Evolutionary conservation across 2,888 invertebrate genomes (phyloP).

Genomic region (Liposcelis brunnea): DNA sequence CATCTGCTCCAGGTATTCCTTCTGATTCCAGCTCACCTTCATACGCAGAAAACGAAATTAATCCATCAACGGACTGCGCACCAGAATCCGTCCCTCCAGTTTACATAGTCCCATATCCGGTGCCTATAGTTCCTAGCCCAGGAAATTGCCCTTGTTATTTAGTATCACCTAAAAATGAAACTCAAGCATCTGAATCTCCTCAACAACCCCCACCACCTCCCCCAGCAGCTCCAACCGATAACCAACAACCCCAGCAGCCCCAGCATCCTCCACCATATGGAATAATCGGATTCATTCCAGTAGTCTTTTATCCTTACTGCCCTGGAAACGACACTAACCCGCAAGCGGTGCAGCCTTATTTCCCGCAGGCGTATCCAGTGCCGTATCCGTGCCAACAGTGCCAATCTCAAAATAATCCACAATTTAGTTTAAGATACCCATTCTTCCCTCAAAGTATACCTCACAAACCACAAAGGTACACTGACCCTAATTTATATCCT

Average conservation of each 20-base stretch:
- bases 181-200: constrained; percentile 21
- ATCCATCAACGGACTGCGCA: constrained; percentile 24
- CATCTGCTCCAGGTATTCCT: constrained; percentile 6
- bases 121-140: constrained; percentile 42
- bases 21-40: neutral
- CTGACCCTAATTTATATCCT: constrained; percentile 6
- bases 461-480: neutral
- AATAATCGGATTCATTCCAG: constrained; percentile 50
- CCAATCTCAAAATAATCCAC: constrained; percentile 19
- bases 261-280: constrained; percentile 33
- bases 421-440: neutral
- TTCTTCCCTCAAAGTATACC: neutral
- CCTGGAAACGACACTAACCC: constrained; percentile 30
- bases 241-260: constrained; percentile 21
- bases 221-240: constrained; percentile 21
- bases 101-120: constrained; percentile 37
- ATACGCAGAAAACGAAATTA: constrained; percentile 23
- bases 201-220: constrained; percentile 7
- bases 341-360: constrained; percentile 33
- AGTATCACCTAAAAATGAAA: constrained; percentile 34
- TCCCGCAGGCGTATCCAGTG: constrained; percentile 40
- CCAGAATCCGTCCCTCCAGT: constrained; percentile 17
- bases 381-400: constrained; percentile 44
- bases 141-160: constrained; percentile 45
- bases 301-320: constrained; percentile 51